Evolutionary conservation across 2,113 vertebrate species (phyloP).

Genomic region (Dunckerocampus dactyliophorus): DNA sequence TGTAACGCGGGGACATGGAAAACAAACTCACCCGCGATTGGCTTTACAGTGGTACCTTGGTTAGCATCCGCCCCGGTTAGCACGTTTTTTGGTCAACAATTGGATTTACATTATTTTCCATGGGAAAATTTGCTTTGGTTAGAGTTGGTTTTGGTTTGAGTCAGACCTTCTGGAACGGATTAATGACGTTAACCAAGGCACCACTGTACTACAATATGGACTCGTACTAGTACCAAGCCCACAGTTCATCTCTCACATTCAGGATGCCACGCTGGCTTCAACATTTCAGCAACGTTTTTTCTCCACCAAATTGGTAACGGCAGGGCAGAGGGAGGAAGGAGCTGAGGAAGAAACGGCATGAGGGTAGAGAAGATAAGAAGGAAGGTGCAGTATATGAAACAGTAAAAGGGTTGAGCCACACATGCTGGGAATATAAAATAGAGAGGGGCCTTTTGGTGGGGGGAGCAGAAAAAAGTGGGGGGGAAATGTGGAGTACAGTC

Average conservation of each 20-base stretch:
- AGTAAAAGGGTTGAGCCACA: slow-evolving; percentile 23
- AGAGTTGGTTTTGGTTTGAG: too few relatives aligned
- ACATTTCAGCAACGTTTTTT: slow-evolving; percentile 66
- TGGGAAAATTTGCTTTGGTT: too few relatives aligned
- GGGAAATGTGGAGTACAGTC: too few relatives aligned
- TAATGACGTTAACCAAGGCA: too few relatives aligned
- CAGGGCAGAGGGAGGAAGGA: not conserved
- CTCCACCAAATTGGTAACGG: slow-evolving; percentile 36
- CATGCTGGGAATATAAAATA: slow-evolving; percentile 23
- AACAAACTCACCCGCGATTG: too few relatives aligned
- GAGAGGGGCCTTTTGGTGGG: slow-evolving; percentile 34
- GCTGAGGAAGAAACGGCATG: slow-evolving; percentile 4
- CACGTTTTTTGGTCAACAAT: too few relatives aligned
- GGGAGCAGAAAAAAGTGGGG: slow-evolving; percentile 1
- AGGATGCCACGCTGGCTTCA: slow-evolving; percentile 66
- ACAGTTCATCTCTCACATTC: slow-evolving; percentile 71
- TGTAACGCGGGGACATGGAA: not conserved
- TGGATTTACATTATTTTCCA: too few relatives aligned
- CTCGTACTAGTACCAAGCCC: too few relatives aligned
- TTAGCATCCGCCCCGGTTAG: too few relatives aligned
- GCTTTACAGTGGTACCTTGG: too few relatives aligned
- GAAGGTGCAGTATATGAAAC: slow-evolving; percentile 9
- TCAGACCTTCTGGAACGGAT: too few relatives aligned
- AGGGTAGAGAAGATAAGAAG: not conserved
- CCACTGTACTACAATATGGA: too few relatives aligned